Evolutionary conservation across 2,888 invertebrate genomes (phyloP).

Genomic region (Entomobrya proxima): DNA sequence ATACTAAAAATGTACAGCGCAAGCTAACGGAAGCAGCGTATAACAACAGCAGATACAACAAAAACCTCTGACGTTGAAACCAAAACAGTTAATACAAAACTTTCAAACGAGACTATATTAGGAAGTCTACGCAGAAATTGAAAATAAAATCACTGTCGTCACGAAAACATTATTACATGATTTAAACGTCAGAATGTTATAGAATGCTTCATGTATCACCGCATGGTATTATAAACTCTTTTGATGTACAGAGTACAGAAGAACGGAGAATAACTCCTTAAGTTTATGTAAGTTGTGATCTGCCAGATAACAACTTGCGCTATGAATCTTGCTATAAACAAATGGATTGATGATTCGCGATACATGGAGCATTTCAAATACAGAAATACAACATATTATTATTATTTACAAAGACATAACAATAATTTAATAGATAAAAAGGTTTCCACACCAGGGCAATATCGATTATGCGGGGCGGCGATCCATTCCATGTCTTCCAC

Average conservation of each 20-base stretch:
- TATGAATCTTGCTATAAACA: background rate
- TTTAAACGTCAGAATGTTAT: slow-evolving; percentile 42
- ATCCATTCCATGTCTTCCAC: background rate
- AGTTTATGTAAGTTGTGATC: too few species aligned
- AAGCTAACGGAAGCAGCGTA: slow-evolving; percentile 57
- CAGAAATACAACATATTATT: slow-evolving; percentile 27
- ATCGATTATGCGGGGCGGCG: background rate
- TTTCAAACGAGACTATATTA: slow-evolving; percentile 23
- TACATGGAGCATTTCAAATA: slow-evolving; percentile 35
- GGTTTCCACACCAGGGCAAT: background rate
- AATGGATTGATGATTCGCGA: background rate
- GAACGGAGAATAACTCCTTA: too few species aligned
- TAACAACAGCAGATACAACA: slow-evolving; percentile 41
- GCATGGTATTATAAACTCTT: background rate
- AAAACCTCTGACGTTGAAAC: slow-evolving; percentile 48
- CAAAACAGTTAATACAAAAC: slow-evolving; percentile 17
- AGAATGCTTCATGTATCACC: slow-evolving; percentile 46
- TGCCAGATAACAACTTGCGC: background rate
- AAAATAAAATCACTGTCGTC: background rate
- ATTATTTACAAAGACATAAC: slow-evolving; percentile 56
- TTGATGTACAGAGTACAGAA: background rate
- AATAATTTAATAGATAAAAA: background rate
- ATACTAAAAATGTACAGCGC: slow-evolving; percentile 43
- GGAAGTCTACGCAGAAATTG: background rate
- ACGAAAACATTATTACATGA: slow-evolving; percentile 15